Conservation (phyloP, 1,140 invertebrate species). For the Atta cephalotes region DNA sequence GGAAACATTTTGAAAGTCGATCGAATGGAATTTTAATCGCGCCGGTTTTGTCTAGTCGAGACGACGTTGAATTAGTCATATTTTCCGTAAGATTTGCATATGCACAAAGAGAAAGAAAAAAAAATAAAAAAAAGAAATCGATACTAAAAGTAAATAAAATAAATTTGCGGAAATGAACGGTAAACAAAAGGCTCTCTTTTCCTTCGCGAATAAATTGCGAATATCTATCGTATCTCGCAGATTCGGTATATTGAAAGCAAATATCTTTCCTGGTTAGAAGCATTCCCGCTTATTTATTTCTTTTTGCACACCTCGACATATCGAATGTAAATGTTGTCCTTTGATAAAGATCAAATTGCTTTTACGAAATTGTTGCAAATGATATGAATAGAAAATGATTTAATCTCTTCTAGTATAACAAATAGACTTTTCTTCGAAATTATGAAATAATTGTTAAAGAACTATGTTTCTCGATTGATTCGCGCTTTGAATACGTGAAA, state of each 20-base stretch:
- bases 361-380: not conserved
- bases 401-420: not conserved
- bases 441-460: not conserved
- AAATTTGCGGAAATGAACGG: not conserved
- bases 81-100: slow-evolving; percentile 50
- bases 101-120: not conserved
- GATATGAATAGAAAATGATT: not conserved
- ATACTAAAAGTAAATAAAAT: slow-evolving; percentile 18
- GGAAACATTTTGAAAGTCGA: slow-evolving; percentile 42
- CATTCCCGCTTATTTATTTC: slow-evolving; percentile 35
- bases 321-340: slow-evolving; percentile 35
- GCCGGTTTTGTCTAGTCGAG: slow-evolving; percentile 35
- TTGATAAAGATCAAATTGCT: slow-evolving; percentile 27
- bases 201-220: not conserved
- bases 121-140: not conserved
- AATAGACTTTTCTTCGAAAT: not conserved
- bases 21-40: slow-evolving; percentile 52
- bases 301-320: not conserved
- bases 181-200: slow-evolving; percentile 35
- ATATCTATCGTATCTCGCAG: not conserved
- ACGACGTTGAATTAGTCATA: slow-evolving; percentile 49
- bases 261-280: slow-evolving; percentile 15
- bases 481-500: slow-evolving; percentile 24
- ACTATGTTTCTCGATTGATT: not conserved
- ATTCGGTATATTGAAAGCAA: slow-evolving; percentile 53